phyloP scores from a whole-genome alignment of 2,113 vertebrate genomes.

The Struthidea cinerea region DNA sequence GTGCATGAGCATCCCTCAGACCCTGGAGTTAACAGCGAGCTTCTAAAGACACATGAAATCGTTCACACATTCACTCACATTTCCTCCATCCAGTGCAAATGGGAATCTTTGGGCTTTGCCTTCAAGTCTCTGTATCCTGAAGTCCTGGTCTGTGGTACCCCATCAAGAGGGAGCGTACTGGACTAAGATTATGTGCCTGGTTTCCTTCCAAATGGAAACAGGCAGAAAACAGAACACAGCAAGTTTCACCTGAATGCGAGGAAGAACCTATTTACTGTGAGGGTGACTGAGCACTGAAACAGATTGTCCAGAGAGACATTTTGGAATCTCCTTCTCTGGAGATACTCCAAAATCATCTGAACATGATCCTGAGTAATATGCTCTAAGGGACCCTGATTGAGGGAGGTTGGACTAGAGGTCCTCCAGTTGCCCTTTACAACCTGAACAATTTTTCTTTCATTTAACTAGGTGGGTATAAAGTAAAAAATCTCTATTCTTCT shows the following conservation, averaged over 20 bases:
- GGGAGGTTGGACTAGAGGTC: neutral
- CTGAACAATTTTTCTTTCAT: neutral
- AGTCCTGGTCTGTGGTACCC: neutral
- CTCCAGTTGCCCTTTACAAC: neutral
- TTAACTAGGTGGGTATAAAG: neutral
- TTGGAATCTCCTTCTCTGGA: neutral
- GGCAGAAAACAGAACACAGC: neutral
- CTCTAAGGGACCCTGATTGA: neutral
- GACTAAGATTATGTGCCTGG: neutral
- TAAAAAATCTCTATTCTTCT: neutral
- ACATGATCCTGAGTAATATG: neutral
- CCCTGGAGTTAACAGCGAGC: neutral
- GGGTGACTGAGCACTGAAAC: neutral
- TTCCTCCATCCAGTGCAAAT: neutral
- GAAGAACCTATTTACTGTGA: neutral
- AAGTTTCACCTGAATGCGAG: neutral
- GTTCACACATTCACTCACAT: neutral
- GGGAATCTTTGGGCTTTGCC: neutral
- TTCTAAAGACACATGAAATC: neutral
- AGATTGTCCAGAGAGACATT: neutral
- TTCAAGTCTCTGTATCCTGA: neutral
- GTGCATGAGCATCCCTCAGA: neutral
- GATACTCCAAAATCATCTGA: neutral
- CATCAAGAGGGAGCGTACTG: rapidly evolving
- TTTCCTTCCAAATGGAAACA: neutral